A percentile compares a stretch with the other conserved stretches of the same genome.
Evolutionary conservation across 2,113 vertebrate genomes (phyloP).

Genomic region (Orientallactaga bullata): DNA sequence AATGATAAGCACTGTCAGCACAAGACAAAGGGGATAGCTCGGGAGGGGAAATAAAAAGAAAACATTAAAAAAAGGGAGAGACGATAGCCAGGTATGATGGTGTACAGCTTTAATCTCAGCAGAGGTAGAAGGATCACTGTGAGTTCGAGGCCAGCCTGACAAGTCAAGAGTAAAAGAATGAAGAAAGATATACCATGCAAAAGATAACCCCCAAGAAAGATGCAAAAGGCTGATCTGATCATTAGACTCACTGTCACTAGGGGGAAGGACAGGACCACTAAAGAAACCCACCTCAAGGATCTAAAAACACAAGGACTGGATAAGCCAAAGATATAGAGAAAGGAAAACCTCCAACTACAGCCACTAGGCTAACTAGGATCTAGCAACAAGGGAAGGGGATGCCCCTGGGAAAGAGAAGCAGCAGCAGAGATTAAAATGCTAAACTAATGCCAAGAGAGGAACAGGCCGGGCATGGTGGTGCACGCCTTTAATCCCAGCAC

Average conservation of each 20-base stretch:
- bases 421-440: background rate
- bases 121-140: no score
- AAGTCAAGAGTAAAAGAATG: background rate
- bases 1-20: background rate
- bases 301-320: background rate
- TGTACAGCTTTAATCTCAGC: no score
- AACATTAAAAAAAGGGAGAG: background rate
- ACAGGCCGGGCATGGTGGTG: no score
- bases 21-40: background rate
- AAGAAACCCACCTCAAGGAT: background rate
- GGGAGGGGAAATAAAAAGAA: background rate
- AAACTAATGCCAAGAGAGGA: background rate
- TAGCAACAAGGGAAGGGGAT: background rate
- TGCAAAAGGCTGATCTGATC: background rate
- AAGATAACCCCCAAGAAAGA: background rate
- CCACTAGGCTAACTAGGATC: background rate
- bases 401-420: background rate
- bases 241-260: background rate
- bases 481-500: no score
- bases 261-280: background rate
- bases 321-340: background rate
- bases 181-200: background rate
- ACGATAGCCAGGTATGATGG: background rate
- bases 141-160: no score
- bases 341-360: background rate